phyloP scores from a whole-genome alignment of 2,888 invertebrate species.

The Leptarthrus brevirostris region DNA sequence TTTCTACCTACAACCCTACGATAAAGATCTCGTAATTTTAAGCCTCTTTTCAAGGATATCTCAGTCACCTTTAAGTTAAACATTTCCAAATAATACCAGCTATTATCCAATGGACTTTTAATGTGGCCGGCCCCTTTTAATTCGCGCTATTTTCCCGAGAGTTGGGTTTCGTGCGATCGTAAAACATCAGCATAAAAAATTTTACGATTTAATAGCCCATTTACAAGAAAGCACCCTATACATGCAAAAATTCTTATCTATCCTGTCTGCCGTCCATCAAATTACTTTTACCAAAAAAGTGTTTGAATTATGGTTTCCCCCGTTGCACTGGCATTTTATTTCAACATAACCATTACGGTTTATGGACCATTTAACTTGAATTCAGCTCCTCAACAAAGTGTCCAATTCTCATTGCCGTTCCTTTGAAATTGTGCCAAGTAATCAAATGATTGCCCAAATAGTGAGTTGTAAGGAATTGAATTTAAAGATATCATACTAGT shows the following conservation, averaged over 20 bases:
- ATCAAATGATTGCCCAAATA: too few relatives aligned
- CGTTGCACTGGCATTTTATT: background rate
- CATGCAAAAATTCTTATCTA: conserved; percentile 21
- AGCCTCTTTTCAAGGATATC: too few relatives aligned
- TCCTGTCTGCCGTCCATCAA: conserved; percentile 18
- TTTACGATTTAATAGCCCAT: conserved; percentile 35
- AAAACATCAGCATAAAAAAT: conserved; percentile 30
- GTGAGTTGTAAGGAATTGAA: too few relatives aligned
- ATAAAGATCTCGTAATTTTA: too few relatives aligned
- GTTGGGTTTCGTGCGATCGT: background rate
- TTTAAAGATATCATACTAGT: too few relatives aligned
- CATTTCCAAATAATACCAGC: background rate
- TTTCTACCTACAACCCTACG: too few relatives aligned
- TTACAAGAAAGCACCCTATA: conserved; percentile 18
- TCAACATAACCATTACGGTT: background rate
- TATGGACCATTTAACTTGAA: background rate
- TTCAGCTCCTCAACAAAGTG: background rate
- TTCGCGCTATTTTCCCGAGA: background rate
- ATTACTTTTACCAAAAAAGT: background rate
- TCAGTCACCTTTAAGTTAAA: background rate
- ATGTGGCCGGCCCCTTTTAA: background rate
- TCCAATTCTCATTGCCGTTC: background rate
- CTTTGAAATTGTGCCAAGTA: background rate
- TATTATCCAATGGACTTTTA: background rate
- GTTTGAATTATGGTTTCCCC: background rate